These are phyloP conservation scores for Acropternis orthonyx DNA, from an alignment of 2,797 vertebrate species.

Conservation along the genomic window DNA sequence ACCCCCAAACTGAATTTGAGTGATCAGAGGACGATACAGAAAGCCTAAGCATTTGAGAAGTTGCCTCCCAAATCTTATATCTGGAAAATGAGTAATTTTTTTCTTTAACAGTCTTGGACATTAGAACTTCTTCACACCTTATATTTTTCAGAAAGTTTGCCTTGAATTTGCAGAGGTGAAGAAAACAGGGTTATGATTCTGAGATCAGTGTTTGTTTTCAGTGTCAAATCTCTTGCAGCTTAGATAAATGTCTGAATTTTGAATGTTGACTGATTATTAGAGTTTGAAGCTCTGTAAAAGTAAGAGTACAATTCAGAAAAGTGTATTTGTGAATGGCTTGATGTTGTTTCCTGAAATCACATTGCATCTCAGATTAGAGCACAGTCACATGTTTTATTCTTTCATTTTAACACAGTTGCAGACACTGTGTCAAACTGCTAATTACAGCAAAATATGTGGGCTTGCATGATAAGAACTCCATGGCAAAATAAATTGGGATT, in stretches of 20 bases:
- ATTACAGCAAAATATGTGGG: not conserved
- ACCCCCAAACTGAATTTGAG: conserved; percentile 1
- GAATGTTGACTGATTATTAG: not conserved
- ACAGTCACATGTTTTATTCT: not conserved
- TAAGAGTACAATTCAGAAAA: not conserved
- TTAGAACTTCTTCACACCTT: not conserved
- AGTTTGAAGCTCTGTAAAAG: not conserved
- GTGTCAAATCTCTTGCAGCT: not conserved
- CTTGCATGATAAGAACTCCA: not conserved
- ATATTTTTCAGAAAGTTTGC: not conserved
- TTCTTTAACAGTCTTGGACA: not conserved
- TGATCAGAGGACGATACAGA: not conserved
- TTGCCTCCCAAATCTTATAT: not conserved
- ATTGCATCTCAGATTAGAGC: not conserved
- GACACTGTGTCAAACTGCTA: not conserved
- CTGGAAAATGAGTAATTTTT: not conserved
- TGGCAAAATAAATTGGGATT: conserved; percentile 17
- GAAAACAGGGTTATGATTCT: not conserved
- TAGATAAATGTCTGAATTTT: not conserved
- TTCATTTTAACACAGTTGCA: not conserved
- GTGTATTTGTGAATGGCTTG: not conserved
- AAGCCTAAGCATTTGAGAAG: not conserved
- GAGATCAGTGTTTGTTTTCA: not conserved
- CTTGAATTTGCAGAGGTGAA: not conserved
- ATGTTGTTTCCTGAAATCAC: not conserved